Evolutionary conservation across 2,113 vertebrate genomes (phyloP).

Genomic region (Mus spicilegus): DNA sequence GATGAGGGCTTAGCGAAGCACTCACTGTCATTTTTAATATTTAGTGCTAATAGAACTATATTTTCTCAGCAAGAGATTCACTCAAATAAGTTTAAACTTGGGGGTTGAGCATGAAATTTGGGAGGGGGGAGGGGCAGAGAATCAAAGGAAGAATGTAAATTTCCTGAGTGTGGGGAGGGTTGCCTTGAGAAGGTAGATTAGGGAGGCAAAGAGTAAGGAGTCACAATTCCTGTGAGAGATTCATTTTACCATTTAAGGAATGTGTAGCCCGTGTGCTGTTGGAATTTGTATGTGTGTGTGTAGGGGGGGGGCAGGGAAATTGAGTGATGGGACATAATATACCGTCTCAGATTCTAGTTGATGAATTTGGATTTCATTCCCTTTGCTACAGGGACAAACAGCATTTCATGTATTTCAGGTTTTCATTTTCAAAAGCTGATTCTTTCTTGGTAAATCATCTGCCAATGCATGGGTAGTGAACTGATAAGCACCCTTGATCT

Average conservation of each 20-base stretch:
- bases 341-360: not conserved
- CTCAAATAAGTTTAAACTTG: not conserved
- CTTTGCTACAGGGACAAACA: not conserved
- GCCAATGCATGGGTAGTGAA: too few relatives aligned
- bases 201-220: not conserved
- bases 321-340: not conserved
- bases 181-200: not conserved
- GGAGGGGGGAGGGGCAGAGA: too few relatives aligned
- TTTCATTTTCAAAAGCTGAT: conserved; percentile 7
- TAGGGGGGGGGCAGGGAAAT: not conserved
- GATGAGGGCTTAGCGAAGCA: not conserved
- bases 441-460: not conserved
- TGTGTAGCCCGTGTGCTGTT: too few relatives aligned
- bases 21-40: not conserved
- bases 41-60: not conserved
- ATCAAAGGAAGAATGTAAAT: not conserved
- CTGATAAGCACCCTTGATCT: not conserved
- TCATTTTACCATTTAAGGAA: not conserved
- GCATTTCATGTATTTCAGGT: not conserved
- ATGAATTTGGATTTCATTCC: conserved; percentile 23
- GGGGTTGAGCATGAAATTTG: not conserved
- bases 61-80: not conserved
- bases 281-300: too few relatives aligned
- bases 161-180: not conserved
- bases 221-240: not conserved